Evolutionary conservation across 2,888 invertebrate genomes (phyloP).

Genomic region (Lithophane socia): DNA sequence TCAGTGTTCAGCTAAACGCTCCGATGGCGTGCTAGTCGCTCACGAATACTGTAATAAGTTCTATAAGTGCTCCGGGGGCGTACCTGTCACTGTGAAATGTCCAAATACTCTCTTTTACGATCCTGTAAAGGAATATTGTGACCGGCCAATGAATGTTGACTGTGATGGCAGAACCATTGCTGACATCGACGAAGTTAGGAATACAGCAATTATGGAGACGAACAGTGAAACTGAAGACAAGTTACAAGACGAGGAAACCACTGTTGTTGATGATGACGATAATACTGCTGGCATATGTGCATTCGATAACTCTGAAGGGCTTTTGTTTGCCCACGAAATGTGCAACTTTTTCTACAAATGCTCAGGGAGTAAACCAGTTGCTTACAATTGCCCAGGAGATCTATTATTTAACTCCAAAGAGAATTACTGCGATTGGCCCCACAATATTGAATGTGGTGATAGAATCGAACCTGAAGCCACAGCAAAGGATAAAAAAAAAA

Average conservation of each 20-base stretch:
- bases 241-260: neutral
- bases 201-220: neutral
- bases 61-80: conserved; percentile 65
- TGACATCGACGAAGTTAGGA: conserved; percentile 9
- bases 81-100: conserved; percentile 63
- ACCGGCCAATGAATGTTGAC: conserved; percentile 65
- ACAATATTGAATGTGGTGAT: conserved; percentile 66
- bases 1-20: conserved; percentile 65
- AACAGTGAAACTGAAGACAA: conserved; percentile 18
- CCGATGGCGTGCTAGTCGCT: conserved; percentile 65
- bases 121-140: conserved; percentile 63
- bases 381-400: conserved; percentile 61
- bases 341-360: conserved; percentile 75
- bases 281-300: conserved; percentile 62
- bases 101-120: conserved; percentile 62
- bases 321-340: conserved; percentile 70
- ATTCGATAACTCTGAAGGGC: conserved; percentile 62
- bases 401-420: conserved; percentile 62
- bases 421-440: conserved; percentile 65
- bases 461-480: conserved; percentile 37
- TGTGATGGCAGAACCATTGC: conserved; percentile 64
- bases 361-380: conserved; percentile 59
- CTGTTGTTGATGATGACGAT: neutral
- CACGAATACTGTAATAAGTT: conserved; percentile 71
- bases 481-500: neutral